phyloP scores from a whole-genome alignment of 2,113 vertebrate species.

The Colinus virginianus region DNA sequence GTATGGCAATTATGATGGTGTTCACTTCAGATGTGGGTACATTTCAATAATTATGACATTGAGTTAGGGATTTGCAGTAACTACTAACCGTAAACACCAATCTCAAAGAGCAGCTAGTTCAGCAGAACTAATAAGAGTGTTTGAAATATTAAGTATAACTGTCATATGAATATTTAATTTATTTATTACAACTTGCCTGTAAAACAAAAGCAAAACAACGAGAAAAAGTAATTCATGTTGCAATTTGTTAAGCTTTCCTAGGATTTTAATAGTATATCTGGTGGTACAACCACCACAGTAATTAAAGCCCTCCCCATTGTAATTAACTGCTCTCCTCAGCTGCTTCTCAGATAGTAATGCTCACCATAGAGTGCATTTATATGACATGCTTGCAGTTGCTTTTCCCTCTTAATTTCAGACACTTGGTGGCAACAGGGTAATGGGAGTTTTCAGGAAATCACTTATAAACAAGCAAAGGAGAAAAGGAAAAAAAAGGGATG shows the following conservation, averaged over 20 bases:
- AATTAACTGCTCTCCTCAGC: not conserved
- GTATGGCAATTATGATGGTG: not conserved
- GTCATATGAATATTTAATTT: not conserved
- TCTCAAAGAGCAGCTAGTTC: not conserved
- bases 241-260: not conserved
- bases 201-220: not conserved
- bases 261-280: not conserved
- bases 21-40: not conserved
- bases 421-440: not conserved
- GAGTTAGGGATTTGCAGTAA: not conserved
- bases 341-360: not conserved
- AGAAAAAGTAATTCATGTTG: rapidly evolving
- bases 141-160: not conserved
- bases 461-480: not conserved
- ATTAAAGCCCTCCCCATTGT: not conserved
- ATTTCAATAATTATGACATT: not conserved
- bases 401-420: not conserved
- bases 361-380: not conserved
- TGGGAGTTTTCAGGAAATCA: not conserved
- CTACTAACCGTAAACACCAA: not conserved
- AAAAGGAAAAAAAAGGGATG: too few relatives aligned
- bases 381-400: not conserved
- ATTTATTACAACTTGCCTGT: not conserved
- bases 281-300: not conserved
- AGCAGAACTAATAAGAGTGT: not conserved